phyloP scores from a whole-genome alignment of 2,797 vertebrate species.

The Pelodytes ibericus region DNA sequence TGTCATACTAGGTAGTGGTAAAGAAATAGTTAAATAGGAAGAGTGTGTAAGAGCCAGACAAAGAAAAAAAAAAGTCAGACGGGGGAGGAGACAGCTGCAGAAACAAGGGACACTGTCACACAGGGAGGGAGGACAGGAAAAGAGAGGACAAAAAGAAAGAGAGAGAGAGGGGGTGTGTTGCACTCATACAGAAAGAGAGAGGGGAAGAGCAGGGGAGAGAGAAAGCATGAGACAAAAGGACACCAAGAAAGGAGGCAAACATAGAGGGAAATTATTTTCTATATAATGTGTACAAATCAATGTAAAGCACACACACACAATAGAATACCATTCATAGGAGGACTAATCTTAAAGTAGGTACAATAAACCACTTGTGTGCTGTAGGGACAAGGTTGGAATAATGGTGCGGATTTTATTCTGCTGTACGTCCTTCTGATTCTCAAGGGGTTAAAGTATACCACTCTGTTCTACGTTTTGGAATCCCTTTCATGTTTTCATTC shows the following conservation, averaged over 20 bases:
- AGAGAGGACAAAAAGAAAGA: constrained; percentile 20
- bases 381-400: background rate
- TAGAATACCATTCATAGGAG: too few species aligned
- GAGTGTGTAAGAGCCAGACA: constrained; percentile 40
- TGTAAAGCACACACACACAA: background rate
- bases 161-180: constrained; percentile 5
- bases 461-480: background rate
- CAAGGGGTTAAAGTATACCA: background rate
- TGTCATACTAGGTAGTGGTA: background rate
- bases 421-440: background rate
- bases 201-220: constrained; percentile 1
- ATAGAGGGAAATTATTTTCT: background rate
- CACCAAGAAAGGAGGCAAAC: constrained; percentile 10
- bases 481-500: background rate
- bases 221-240: background rate
- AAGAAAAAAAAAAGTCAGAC: constrained; percentile 2
- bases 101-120: constrained; percentile 42
- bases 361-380: background rate
- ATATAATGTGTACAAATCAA: background rate
- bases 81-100: constrained; percentile 18
- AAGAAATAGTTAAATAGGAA: constrained; percentile 19
- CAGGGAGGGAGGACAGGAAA: constrained; percentile 38
- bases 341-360: too few species aligned
- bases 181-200: background rate
- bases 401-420: background rate